Percentiles rank a stretch among this genome's conserved stretches.
These are phyloP conservation scores for Oreochromis aureus DNA, from an alignment of 2,113 vertebrate genomes.

Conservation along the genomic window DNA sequence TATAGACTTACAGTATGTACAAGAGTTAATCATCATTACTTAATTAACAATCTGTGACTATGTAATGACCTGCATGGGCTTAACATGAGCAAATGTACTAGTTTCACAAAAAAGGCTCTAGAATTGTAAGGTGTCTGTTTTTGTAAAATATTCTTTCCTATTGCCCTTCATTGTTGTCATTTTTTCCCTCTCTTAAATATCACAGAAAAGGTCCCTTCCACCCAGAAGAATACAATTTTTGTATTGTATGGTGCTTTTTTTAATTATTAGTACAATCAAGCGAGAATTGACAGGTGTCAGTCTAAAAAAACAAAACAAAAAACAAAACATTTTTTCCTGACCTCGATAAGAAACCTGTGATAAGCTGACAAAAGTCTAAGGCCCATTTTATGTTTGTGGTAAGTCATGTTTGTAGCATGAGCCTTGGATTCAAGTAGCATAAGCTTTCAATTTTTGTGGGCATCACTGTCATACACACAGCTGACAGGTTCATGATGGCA, in stretches of 20 bases:
- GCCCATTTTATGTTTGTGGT: not conserved
- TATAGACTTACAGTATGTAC: not conserved
- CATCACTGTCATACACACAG: not conserved
- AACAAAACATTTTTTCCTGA: not conserved
- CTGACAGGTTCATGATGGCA: conserved; percentile 11
- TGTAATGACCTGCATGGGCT: not conserved
- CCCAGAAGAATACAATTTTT: not conserved
- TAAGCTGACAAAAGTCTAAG: not conserved
- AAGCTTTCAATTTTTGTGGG: not conserved
- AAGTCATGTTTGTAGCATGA: not conserved
- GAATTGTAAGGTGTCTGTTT: not conserved
- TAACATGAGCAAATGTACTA: not conserved
- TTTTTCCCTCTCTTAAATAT: not conserved
- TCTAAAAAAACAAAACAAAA: not conserved
- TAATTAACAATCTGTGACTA: not conserved
- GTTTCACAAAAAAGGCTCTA: not conserved
- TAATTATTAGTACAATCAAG: not conserved
- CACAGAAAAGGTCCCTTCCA: not conserved
- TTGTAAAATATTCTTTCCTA: not conserved
- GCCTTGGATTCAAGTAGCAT: not conserved
- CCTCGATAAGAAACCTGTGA: not conserved
- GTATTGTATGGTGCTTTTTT: not conserved
- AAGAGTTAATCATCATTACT: not conserved
- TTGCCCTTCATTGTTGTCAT: not conserved
- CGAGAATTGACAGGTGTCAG: not conserved